These are phyloP conservation scores for Heterodera schachtii DNA, from an alignment of 1,140 invertebrate genomes.

Conservation along the genomic window DNA sequence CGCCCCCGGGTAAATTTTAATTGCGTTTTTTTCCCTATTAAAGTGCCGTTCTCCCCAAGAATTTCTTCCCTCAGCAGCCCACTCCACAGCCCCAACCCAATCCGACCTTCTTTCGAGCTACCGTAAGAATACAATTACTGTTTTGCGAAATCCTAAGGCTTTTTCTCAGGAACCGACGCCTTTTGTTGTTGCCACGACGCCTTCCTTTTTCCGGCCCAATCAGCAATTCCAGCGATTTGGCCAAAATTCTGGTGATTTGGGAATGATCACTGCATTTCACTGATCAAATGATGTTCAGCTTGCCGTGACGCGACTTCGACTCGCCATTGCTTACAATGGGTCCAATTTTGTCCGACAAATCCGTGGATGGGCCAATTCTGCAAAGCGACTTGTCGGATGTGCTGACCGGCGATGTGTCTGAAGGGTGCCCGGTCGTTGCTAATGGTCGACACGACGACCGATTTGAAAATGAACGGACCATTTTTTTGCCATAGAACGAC, in stretches of 20 bases:
- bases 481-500: neutral
- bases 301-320: conserved; percentile 34
- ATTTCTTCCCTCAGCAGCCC: neutral
- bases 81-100: neutral
- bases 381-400: conserved; percentile 42
- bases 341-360: conserved; percentile 38
- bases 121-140: neutral
- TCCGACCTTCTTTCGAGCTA: conserved; percentile 15
- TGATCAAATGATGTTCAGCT: neutral
- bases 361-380: conserved; percentile 44
- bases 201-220: neutral
- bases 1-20: neutral
- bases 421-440: neutral
- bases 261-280: neutral
- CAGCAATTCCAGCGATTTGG: conserved; percentile 21
- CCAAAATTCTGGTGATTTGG: neutral
- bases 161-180: neutral
- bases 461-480: neutral
- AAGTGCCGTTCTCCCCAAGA: neutral
- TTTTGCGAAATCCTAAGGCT: neutral
- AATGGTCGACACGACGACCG: neutral
- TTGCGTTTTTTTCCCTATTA: neutral
- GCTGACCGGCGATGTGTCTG: conserved; percentile 30
- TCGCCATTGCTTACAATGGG: conserved; percentile 35
- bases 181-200: conserved; percentile 7